phyloP scores from a whole-genome alignment of 2,113 vertebrate genomes.

The Tauraco erythrolophus region DNA sequence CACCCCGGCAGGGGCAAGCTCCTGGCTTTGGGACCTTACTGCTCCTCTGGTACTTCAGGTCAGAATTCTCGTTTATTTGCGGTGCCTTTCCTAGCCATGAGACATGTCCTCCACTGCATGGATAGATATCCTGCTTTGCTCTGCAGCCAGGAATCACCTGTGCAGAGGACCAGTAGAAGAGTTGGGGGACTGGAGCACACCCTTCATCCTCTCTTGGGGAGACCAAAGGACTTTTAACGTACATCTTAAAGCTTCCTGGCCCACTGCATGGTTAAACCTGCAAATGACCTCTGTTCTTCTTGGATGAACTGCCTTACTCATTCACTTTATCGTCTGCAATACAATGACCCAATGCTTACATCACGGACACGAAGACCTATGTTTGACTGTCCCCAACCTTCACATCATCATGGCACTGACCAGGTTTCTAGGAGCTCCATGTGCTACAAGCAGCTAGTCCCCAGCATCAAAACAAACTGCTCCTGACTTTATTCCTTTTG shows the following conservation, averaged over 20 bases:
- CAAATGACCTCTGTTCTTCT: neutral
- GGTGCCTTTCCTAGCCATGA: neutral
- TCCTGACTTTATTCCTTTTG: neutral
- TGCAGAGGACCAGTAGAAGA: neutral
- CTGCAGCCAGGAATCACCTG: neutral
- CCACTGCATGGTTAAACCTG: neutral
- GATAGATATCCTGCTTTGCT: neutral
- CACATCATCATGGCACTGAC: neutral
- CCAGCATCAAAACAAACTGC: neutral
- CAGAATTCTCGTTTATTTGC: neutral
- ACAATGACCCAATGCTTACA: rapidly evolving
- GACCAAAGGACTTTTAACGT: neutral
- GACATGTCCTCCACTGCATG: neutral
- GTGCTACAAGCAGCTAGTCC: neutral
- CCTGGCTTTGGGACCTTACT: neutral
- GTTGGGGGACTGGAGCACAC: neutral
- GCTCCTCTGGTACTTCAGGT: neutral
- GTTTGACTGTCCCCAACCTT: neutral
- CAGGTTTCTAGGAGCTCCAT: neutral
- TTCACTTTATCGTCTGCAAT: neutral
- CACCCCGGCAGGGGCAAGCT: neutral
- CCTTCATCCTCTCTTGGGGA: neutral
- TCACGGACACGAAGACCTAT: neutral
- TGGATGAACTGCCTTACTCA: neutral
- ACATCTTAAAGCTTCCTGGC: neutral